A percentile compares a stretch with the other conserved stretches of the same genome.
These are phyloP conservation scores for Pocillopora grandis DNA, from an alignment of 92 coral and sea anemone genomes.

Conservation along the genomic window DNA sequence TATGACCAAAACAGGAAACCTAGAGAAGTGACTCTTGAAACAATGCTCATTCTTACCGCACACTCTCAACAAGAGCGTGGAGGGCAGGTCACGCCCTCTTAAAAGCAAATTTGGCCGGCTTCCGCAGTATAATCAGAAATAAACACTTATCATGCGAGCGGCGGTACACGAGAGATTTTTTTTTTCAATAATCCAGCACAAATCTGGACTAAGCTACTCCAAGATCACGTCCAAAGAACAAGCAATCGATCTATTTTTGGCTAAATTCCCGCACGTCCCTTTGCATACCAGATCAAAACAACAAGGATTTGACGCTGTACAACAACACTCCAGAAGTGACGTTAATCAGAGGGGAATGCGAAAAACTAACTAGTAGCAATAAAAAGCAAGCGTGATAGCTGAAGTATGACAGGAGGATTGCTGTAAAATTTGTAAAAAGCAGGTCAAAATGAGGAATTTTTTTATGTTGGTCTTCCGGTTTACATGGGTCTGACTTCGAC, in stretches of 20 bases:
- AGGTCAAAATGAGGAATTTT: too few relatives aligned
- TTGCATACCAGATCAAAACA: background rate
- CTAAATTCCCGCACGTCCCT: background rate
- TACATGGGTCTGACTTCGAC: too few relatives aligned
- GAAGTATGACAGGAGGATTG: too few relatives aligned
- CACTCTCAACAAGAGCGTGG: background rate
- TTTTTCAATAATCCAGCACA: background rate
- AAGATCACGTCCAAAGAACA: conserved; percentile 6
- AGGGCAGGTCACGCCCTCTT: conserved; percentile 1
- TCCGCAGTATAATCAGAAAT: background rate
- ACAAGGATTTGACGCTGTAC: background rate
- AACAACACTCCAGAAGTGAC: conserved; percentile 2
- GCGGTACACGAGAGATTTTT: conserved; percentile 15
- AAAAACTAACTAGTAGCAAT: too few relatives aligned
- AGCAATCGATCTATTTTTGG: conserved; percentile 9
- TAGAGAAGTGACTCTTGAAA: conserved; percentile 7
- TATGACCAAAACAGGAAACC: background rate
- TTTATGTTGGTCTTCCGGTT: too few relatives aligned
- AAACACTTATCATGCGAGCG: conserved; percentile 5
- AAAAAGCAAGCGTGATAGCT: too few relatives aligned
- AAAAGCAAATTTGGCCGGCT: conserved; percentile 6
- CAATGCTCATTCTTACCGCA: background rate
- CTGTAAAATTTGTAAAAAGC: too few relatives aligned
- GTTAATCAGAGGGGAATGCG: background rate
- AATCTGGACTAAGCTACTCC: conserved; percentile 3